Base-by-base conservation (phyloP, 1,140 invertebrate genomes). In the Varroa destructor region DNA sequence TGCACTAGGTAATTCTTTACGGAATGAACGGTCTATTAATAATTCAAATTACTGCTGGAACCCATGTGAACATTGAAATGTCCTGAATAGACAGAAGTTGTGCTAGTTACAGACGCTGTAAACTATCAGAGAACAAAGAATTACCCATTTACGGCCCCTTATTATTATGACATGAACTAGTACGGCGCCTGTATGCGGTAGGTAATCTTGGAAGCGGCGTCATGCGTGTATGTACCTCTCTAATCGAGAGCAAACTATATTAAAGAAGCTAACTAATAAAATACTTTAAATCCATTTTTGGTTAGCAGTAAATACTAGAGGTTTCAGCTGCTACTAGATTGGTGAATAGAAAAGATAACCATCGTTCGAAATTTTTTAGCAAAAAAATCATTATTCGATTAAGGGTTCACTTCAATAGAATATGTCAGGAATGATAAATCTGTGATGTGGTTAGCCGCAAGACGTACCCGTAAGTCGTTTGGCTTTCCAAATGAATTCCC, bases 401-500 rank as follows among this genome's bases (percentile, higher is more conserved):
- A 25, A 25, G 25, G 25, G 25, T 25, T 25, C 25, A 25, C 40
- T 4, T 67, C 37, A 67, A 12, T 42, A 12, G 12, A 42, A 58
- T 12, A 58, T 36, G 3, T 58, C 8, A 5, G 8, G 57, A 6
- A 58, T 5, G 12, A 14, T 46, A 2, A 40, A 14, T 67, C 40
- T 40, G 2, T 14, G 61, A 40, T 12, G 12, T 12, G 12, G 46
- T 8, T 67, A 14, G 4, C 37, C 14, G 36, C 61, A 67, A 40
- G 61, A 67, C 61, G 8, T 67, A 67, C 61, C 46, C 61, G 46
- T 67, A 51, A 51, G 46, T 37, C 40, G 61, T 40, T 67, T 67
- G 36, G 61, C 40, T 67, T 40, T 67, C 61, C 61, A 67, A 67
- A 67, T 46, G 12, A 67, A 12, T 67, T 67, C 61, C 46, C 61